These are phyloP conservation scores for Eupithecia exiguata DNA, from an alignment of 2,888 invertebrate species.

Conservation along the genomic window DNA sequence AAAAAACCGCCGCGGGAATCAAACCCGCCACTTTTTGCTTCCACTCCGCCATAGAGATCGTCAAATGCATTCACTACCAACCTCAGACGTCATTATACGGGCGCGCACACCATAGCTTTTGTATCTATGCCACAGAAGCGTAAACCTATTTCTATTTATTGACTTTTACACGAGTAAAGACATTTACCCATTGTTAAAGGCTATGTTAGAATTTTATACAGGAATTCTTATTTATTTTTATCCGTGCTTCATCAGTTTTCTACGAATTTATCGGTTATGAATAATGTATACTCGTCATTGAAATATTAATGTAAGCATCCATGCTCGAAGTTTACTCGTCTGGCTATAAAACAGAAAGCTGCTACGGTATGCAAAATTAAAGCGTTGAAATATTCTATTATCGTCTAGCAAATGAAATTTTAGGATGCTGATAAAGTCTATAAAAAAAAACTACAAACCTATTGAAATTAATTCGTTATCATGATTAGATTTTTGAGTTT, in stretches of 20 bases:
- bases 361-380: not conserved
- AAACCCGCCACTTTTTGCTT: too few species aligned
- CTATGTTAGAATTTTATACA: not conserved
- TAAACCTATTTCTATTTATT: too few species aligned
- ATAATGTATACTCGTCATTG: constrained; percentile 3
- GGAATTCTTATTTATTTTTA: not conserved
- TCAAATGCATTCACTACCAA: too few species aligned
- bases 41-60: too few species aligned
- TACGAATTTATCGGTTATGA: not conserved
- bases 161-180: too few species aligned
- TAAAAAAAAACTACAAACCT: not conserved
- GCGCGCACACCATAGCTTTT: too few species aligned
- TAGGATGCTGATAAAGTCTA: not conserved
- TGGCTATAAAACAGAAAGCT: not conserved
- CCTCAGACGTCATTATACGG: too few species aligned
- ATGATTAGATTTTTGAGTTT: too few species aligned
- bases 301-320: not conserved
- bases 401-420: not conserved
- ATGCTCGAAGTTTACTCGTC: not conserved
- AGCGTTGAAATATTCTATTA: not conserved
- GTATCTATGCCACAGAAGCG: too few species aligned
- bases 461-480: not conserved
- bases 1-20: too few species aligned
- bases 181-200: too few species aligned
- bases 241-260: not conserved